Percentiles rank a stretch among this genome's conserved stretches.
phyloP scores from a whole-genome alignment of 2,113 vertebrate species.

The Smithornis capensis region DNA sequence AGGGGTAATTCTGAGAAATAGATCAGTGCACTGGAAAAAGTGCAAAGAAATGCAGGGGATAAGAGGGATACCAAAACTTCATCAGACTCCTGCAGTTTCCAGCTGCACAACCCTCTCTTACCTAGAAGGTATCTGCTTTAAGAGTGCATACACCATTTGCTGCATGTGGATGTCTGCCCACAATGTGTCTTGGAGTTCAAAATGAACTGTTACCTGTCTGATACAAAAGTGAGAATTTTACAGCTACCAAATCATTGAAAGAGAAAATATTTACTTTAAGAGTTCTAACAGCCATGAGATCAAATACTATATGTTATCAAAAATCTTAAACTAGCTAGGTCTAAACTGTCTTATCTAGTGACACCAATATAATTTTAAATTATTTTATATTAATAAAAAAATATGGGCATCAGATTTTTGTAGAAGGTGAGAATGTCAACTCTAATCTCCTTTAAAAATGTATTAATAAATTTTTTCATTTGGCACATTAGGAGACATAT shows the following conservation, averaged over 20 bases:
- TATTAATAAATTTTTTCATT: background rate
- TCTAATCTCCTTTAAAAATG: background rate
- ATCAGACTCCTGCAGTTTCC: background rate
- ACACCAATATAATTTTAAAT: background rate
- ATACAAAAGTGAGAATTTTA: background rate
- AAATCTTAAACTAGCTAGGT: background rate
- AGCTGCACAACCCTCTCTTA: background rate
- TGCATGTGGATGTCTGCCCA: background rate
- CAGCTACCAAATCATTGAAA: background rate
- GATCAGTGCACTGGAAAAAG: background rate
- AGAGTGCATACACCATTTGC: accelerated
- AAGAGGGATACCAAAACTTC: background rate
- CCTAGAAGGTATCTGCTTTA: background rate
- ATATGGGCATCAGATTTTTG: background rate
- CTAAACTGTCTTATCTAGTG: background rate
- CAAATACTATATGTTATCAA: background rate
- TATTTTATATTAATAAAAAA: background rate
- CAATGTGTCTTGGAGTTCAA: accelerated
- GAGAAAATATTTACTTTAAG: background rate
- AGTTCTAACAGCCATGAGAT: background rate
- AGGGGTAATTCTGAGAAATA: background rate
- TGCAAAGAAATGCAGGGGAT: background rate
- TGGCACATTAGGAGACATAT: background rate
- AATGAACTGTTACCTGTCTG: background rate
- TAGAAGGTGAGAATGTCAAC: background rate